Evolutionary conservation across 2,113 vertebrate genomes (phyloP), one percentile per base, ranked within the genome.

Genomic region (Anarhynchus alexandrinus): DNA sequence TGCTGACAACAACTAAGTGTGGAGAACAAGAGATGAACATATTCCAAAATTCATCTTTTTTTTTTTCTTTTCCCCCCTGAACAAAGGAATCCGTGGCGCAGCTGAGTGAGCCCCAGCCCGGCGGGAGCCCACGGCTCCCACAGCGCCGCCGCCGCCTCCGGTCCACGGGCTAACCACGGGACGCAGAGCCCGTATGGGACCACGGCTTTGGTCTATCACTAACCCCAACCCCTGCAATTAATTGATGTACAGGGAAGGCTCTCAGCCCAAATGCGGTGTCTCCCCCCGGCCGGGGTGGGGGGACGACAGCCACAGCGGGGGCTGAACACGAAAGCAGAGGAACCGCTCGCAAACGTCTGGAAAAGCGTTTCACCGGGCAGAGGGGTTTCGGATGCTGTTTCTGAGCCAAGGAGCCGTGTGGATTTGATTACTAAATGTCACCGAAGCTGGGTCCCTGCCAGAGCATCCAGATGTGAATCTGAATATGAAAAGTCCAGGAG

Each of bases 381-480:
- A 11, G 85, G 96, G 93, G 92, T 96, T 96, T 43, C 2, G 32
- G 81, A 77, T 6, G 57, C 78, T 76, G 47, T 25, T 34, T 54
- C 62, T 52, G 59, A 91, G 82, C 78, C 85, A 82, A 25, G 40
- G 40, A 82, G 61, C 73, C 36, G 0, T 11, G 62, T 11, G 32
- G 85, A 90, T 91, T 15, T 93, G 86, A 90, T 93, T 34, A 52
- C 59, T 89, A 88, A 83, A 67, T 38, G 78, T 59, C 65, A 88
- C 27, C 42, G 20, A n/a, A 65, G 54, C 58, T 94, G 95, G 91
- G 87, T 27, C 32, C 74, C 88, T 89, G 93, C 92, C 95, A 95
- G 89, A 93, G 85, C 92, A 96, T 88, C 92, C 96, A 96, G 94
- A 90, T 96, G 94, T 95, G 93, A 88, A 95, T 95, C 91, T 95